Conservation (phyloP, 2,888 invertebrate genomes). For the Pandemis heparana region DNA sequence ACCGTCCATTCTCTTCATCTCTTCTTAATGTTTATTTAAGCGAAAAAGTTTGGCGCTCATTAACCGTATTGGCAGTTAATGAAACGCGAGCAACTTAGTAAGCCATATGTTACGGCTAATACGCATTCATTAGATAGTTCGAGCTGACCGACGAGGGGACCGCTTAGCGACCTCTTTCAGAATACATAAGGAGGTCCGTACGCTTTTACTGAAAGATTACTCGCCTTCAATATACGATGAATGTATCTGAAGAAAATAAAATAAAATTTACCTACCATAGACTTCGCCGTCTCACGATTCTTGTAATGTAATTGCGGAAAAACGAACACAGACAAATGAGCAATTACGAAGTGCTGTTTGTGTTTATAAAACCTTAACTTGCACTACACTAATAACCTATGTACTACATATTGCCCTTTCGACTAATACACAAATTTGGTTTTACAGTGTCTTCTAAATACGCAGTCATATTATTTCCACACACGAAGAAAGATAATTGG, state of each 20-base stretch:
- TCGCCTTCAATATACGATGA: neutral
- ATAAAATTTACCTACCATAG: neutral
- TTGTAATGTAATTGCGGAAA: slow-evolving; percentile 20
- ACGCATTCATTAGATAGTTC: slow-evolving; percentile 36
- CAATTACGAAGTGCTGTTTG: slow-evolving; percentile 32
- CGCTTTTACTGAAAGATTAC: slow-evolving; percentile 13
- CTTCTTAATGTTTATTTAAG: slow-evolving; percentile 82
- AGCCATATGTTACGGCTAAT: slow-evolving; percentile 54
- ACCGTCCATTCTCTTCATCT: slow-evolving; percentile 74
- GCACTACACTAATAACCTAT: neutral
- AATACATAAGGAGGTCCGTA: slow-evolving; percentile 24
- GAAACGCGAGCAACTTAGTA: slow-evolving; percentile 69
- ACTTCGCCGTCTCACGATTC: neutral
- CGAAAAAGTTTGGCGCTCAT: slow-evolving; percentile 79
- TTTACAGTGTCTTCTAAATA: neutral
- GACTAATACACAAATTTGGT: neutral
- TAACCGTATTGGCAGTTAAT: slow-evolving; percentile 77
- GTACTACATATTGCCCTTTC: neutral
- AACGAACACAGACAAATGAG: slow-evolving; percentile 36
- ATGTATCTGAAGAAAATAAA: slow-evolving; percentile 1
- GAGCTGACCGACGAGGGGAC: slow-evolving; percentile 7
- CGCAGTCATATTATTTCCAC: neutral
- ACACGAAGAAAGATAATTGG: neutral
- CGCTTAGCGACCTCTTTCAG: slow-evolving; percentile 21
- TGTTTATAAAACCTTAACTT: slow-evolving; percentile 20